phyloP scores from a whole-genome alignment of 92 coral and sea anemone species.

The Porites lobata region DNA sequence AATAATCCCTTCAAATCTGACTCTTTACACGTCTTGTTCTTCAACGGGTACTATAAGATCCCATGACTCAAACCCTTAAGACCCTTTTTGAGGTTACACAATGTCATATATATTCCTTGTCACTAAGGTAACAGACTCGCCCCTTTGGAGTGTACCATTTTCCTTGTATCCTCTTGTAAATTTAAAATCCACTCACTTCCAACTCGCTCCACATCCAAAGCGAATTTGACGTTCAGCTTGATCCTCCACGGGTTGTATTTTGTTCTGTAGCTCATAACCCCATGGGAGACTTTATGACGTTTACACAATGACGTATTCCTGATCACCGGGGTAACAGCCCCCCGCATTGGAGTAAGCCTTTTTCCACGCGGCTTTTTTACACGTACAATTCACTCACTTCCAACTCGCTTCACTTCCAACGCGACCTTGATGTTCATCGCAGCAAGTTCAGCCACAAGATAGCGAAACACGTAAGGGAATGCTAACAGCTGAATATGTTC shows the following conservation, averaged over 20 bases:
- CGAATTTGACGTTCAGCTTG: background rate
- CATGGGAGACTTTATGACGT: too few relatives aligned
- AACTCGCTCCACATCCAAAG: background rate
- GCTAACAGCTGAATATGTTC: slow-evolving; percentile 84
- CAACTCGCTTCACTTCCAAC: slow-evolving; percentile 80
- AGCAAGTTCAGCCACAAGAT: slow-evolving; percentile 97
- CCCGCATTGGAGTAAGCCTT: background rate
- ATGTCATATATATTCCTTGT: too few relatives aligned
- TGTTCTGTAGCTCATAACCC: too few relatives aligned
- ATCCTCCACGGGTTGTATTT: background rate
- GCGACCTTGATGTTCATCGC: slow-evolving; percentile 96
- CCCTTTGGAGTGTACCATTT: too few relatives aligned
- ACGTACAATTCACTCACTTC: slow-evolving; percentile 1
- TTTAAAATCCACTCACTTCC: background rate
- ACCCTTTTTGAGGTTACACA: too few relatives aligned
- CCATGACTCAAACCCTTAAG: too few relatives aligned
- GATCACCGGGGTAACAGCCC: too few relatives aligned
- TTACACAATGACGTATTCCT: too few relatives aligned
- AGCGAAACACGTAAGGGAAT: slow-evolving; percentile 97
- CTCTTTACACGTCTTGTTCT: too few relatives aligned
- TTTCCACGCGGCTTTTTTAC: background rate
- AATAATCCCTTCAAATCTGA: too few relatives aligned
- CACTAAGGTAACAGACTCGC: too few relatives aligned
- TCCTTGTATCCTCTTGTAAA: background rate
- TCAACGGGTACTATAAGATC: too few relatives aligned